Conservation (phyloP, 2,113 vertebrate genomes). For the Heterotilapia buettikoferi region DNA sequence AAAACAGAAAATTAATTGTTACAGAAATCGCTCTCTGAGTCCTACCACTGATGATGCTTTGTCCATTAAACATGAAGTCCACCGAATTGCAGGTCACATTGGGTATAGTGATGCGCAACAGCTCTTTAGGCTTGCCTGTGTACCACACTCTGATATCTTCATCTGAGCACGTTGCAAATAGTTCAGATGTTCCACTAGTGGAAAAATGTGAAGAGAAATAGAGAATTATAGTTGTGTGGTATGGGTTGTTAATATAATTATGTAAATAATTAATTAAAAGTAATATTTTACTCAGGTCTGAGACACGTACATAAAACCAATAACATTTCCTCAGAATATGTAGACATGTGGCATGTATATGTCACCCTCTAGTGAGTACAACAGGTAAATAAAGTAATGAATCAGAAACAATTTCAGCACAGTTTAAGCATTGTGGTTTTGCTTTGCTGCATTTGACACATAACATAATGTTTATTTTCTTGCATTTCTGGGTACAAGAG, state of each 20-base stretch:
- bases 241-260: not conserved
- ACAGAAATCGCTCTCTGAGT: not conserved
- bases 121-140: conserved; percentile 74
- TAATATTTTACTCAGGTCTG: not conserved
- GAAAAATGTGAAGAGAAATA: not conserved
- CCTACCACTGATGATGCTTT: conserved; percentile 86
- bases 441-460: not conserved
- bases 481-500: not conserved
- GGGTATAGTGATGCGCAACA: conserved; percentile 78
- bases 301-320: not conserved
- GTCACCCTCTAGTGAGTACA: conserved; percentile 53
- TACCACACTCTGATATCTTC: conserved; percentile 86
- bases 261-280: not conserved
- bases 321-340: not conserved
- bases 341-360: not conserved
- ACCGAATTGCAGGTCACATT: conserved; percentile 82
- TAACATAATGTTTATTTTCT: not conserved
- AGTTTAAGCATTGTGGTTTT: not conserved
- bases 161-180: conserved; percentile 86
- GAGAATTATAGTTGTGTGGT: not conserved
- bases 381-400: not conserved
- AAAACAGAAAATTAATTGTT: not conserved
- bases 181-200: conserved; percentile 76
- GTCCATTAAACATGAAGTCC: conserved; percentile 80
- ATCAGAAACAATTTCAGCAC: not conserved